phyloP scores from a whole-genome alignment of 2,113 vertebrate species.

The Hemichromis elongatus region DNA sequence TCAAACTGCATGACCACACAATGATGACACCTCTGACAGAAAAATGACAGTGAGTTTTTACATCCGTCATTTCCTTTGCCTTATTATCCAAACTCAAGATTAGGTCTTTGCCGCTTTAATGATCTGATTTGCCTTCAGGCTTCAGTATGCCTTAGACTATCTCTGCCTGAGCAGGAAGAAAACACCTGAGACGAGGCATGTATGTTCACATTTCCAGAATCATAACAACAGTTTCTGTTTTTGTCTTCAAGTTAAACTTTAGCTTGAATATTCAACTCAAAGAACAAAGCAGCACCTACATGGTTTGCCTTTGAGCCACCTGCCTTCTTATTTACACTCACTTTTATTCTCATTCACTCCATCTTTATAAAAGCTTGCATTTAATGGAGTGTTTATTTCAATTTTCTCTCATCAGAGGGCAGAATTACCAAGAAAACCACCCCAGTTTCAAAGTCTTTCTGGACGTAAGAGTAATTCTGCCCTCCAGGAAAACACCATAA shows the following conservation, averaged over 20 bases:
- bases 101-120: not conserved
- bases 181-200: not conserved
- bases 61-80: not conserved
- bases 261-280: not conserved
- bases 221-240: not conserved
- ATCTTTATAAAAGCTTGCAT: not conserved
- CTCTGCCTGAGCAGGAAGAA: not conserved
- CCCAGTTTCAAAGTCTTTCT: slow-evolving; percentile 6
- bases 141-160: not conserved
- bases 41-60: not conserved
- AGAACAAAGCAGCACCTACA: not conserved
- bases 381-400: slow-evolving; percentile 41
- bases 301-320: not conserved
- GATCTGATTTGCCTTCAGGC: not conserved
- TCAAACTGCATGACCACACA: not conserved
- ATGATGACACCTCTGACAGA: not conserved
- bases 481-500: slow-evolving; percentile 42
- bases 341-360: not conserved
- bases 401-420: slow-evolving; percentile 34
- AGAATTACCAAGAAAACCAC: slow-evolving; percentile 8
- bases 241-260: not conserved
- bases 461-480: not conserved
- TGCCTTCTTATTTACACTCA: not conserved
- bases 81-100: not conserved
- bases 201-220: not conserved